Evolutionary conservation across 2,888 invertebrate genomes (phyloP), one percentile per base, ranked within the genome.

Genomic region (Chydorus sphaericus): DNA sequence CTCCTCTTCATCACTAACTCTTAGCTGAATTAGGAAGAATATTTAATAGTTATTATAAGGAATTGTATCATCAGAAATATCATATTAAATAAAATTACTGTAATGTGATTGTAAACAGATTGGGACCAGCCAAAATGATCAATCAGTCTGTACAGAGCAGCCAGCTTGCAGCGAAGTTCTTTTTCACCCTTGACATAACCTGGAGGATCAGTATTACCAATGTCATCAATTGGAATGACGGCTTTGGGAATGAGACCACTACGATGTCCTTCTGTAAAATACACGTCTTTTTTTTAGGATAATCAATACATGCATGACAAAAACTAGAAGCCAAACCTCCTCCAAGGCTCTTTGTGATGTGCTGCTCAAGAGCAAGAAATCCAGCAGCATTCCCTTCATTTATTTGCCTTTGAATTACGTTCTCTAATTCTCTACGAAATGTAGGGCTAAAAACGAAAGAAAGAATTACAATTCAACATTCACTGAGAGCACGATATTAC

Each of bases 61-160:
- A 36, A 37, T 33, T 18, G 8, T 52, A 16, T 11, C 36, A 33
- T 10, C 36, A 11, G 36, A 11, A 33, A 7, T 4, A 30, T 16
- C 18, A 11, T 7, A 14, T 28, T 10, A 16, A 33, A 33, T 33
- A 33, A 11, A 33, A 33, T 68, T 65, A 80, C 79, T 38, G 96
- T 93, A 61, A 96, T 87, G 71, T 92, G 90, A 57, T 90, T 89
- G 68, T 82, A 81, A 59, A 88, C 81, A 61, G 86, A 86, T 69
- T 93, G 89, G 16, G 92, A 85, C 96, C 96, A 98, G 29, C 96
- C 94, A 66, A 90, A 90, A 61, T 96, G 76, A 72, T 98, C 98
- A 56, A 97, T 83, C 62, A 98, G 75, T 63, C 97, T 82, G 76
- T 93, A 98, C 36, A 93, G 82, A 18, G 94, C 85, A 4, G 97